phyloP scores from a whole-genome alignment of 2,888 invertebrate genomes.

The Laothoe populi region DNA sequence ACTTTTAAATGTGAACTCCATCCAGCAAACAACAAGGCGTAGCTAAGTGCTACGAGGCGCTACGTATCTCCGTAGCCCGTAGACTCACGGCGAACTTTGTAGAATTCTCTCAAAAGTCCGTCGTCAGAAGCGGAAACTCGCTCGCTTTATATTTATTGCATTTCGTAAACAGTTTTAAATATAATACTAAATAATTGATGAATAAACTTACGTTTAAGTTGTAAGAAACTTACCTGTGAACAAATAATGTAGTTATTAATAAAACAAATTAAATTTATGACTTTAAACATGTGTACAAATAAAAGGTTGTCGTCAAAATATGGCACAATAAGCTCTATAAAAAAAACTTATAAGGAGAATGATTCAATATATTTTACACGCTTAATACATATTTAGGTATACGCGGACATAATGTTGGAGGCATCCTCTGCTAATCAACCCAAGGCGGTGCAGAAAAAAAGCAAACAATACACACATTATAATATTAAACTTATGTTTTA shows the following conservation, averaged over 20 bases:
- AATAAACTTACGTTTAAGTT: conserved; percentile 7
- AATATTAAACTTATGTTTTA: no score
- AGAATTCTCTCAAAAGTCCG: neutral
- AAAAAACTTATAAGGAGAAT: no score
- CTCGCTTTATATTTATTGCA: neutral
- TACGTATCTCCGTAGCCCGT: conserved; percentile 36
- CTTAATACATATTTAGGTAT: no score
- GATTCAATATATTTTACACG: no score
- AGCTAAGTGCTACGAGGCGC: conserved; percentile 45
- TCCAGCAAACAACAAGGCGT: conserved; percentile 35
- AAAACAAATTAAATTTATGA: neutral
- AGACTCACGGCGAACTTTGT: neutral
- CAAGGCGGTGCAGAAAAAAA: no score
- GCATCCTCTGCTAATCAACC: no score
- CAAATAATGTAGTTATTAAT: neutral
- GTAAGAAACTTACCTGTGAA: conserved; percentile 8
- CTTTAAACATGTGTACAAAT: no score
- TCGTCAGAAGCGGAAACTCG: neutral
- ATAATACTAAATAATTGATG: neutral
- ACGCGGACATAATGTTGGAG: no score
- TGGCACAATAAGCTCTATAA: no score
- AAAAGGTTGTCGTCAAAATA: no score
- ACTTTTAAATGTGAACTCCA: no score
- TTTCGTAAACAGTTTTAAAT: neutral
- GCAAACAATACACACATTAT: no score